Percentiles rank a stretch among this genome's conserved stretches.
phyloP scores from a whole-genome alignment of 2,888 invertebrate genomes.

The Sympetrum striolatum region DNA sequence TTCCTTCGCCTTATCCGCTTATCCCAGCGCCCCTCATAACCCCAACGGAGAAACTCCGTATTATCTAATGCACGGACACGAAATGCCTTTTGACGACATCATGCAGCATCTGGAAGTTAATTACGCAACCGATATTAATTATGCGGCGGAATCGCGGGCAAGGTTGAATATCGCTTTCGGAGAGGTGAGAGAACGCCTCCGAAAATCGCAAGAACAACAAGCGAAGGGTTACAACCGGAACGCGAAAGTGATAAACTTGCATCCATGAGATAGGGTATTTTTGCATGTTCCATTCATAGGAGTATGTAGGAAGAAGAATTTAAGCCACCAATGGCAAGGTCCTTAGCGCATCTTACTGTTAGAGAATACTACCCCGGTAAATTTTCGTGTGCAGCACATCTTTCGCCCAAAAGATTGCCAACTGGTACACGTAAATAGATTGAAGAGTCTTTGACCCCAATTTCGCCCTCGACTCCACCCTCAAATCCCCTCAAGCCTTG shows the following conservation, averaged over 20 bases:
- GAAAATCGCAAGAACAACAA: not conserved
- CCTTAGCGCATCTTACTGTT: too few relatives aligned
- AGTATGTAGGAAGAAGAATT: too few relatives aligned
- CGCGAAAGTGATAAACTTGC: not conserved
- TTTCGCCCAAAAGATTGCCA: too few relatives aligned
- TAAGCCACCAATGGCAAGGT: too few relatives aligned
- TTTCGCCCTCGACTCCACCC: too few relatives aligned
- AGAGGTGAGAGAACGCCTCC: not conserved
- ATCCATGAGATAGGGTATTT: not conserved
- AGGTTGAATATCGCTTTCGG: not conserved
- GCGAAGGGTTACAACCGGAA: not conserved
- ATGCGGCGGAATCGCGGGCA: not conserved
- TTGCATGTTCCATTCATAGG: too few relatives aligned
- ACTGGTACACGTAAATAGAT: too few relatives aligned
- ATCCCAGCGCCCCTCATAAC: not conserved
- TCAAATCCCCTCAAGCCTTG: too few relatives aligned
- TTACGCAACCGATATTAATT: not conserved
- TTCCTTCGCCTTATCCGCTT: not conserved
- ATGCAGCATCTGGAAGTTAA: not conserved
- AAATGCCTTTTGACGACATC: conserved; percentile 2
- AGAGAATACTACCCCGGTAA: too few relatives aligned
- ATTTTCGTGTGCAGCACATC: too few relatives aligned
- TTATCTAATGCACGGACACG: too few relatives aligned
- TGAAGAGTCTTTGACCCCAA: too few relatives aligned
- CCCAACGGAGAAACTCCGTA: not conserved